Base-by-base conservation (phyloP, 30 jellyfish, hydroid and myxozoan species). In the Mastigias papua region DNA sequence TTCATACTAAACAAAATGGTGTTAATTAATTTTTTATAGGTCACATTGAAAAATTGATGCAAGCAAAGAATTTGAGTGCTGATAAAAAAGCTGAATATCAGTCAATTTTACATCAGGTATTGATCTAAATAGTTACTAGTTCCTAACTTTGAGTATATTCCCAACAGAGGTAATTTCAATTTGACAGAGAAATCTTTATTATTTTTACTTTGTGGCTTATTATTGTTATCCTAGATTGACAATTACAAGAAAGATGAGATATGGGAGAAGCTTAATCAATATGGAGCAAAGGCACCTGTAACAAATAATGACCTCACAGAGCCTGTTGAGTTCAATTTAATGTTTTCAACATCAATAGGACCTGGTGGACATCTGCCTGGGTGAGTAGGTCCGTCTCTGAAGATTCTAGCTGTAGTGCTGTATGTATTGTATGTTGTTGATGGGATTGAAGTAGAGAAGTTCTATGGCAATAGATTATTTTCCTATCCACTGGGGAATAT, bases 341-440 rank as follows among this genome's bases (percentile, higher is more conserved):
- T 96, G 99, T 96, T 96, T 82, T 93, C 90, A 7, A 96, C 99
- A 0, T 91, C 99, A 58, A 96, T 96, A 31, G 99, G 99, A 21
- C 99, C 99, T 7, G 93, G 98, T 49, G 99, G 98, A 57, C 48
- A 76, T 21, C 28, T 96, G 27, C 97, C 98, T 19, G 99, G 99
- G 95, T 91, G 60, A 21, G 83, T 58, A 7, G 10, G 19, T 61
- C n/a, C n/a, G 29, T 15, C 19, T 76, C 13, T 0, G 54, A 4
- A 42, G 54, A 42, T 42, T 0, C 13, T 42, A 4, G 54, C 10
- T 37, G 17, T 3, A 57, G 7, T 7, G 69, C 7, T 4, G 4
- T 23, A 19, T 19, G 22, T 57, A 57, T 57, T 7, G 4, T 4
- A 3, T 57, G 69, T 4, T 3, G 5, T 3, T 37, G 54, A 37